Conservation (phyloP, 2,797 vertebrate species). For the Crocidura indochinensis region DNA sequence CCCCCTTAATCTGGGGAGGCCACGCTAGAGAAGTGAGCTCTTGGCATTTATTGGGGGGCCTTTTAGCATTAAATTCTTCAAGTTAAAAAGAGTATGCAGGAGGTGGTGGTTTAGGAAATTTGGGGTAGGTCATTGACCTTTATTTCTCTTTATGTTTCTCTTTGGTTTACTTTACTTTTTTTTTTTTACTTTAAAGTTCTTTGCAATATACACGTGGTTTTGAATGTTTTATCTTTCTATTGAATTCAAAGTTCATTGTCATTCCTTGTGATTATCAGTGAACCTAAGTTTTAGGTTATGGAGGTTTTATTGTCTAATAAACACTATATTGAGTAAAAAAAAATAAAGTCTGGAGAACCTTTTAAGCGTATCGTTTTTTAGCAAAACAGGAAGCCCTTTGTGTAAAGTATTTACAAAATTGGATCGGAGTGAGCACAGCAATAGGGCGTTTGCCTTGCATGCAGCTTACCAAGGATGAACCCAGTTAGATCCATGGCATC, state of each 20-base stretch:
- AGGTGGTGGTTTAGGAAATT: background rate
- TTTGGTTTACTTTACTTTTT: slow-evolving; percentile 13
- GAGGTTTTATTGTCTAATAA: slow-evolving; percentile 16
- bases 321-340: slow-evolving; percentile 43
- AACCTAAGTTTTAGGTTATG: background rate
- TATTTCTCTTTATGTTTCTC: background rate
- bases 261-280: slow-evolving; percentile 39
- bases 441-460: too few relatives aligned
- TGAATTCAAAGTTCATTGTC: slow-evolving; percentile 38
- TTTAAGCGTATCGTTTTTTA: slow-evolving; percentile 15
- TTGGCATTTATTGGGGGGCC: background rate
- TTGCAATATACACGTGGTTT: slow-evolving; percentile 60
- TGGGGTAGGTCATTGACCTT: background rate
- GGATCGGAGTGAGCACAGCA: too few relatives aligned
- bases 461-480: too few relatives aligned
- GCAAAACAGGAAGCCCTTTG: slow-evolving; percentile 20
- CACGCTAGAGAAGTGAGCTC: background rate
- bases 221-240: background rate
- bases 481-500: too few relatives aligned
- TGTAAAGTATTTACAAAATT: slow-evolving; percentile 27
- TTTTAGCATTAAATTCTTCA: background rate
- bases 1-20: background rate
- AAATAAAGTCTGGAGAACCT: background rate
- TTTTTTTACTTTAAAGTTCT: slow-evolving; percentile 24
- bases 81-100: background rate